Evolutionary conservation across 2,797 vertebrate species (phyloP), one percentile per base, ranked within the genome.

Genomic region (Poeciliopsis presidionis): DNA sequence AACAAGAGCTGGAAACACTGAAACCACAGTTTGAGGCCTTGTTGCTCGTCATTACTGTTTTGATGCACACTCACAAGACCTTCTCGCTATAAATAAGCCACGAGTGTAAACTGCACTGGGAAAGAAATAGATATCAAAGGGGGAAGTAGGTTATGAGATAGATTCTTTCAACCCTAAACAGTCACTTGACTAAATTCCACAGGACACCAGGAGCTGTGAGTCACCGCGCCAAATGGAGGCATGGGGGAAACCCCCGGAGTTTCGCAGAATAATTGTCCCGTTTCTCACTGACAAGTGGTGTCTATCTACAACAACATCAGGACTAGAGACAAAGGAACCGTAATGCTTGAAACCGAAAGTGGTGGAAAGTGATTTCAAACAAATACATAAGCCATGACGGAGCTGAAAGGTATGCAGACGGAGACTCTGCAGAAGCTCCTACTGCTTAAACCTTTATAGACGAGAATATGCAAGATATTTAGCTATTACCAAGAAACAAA

Each of bases 151-250:
- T 86, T 91, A 65, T 80, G 83, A 90, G 84, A 90, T 89, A 73
- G 70, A 84, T 80, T 69, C 80, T 87, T 82, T 78, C 45, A 1
- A 83, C 86, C 75, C 20, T 87, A 91, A 90, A 92, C 72, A 84
- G 79, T 86, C 90, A 91, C 86, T 93, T 91, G 89, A 93, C 90
- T 91, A 93, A 92, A 95, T 94, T 94, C 93, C 94, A 92, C 90
- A 92, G 88, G 90, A 92, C 91, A 93, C 88, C 87, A 91, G 86
- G 88, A 91, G 90, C 84, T 76, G 88, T 94, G 93, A 94, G 92
- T 95, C 93, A 94, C 89, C 70, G 63, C 77, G 70, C 84, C 85
- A 91, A 93, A 7, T 28, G 43, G 93, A 94, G 90, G 89, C 91
- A 85, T 22, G 22, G 89, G 93, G 93, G 94, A 84, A 94, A 94